These are phyloP conservation scores for Pherbina coryleti DNA, from an alignment of 2,888 invertebrate species.

Conservation along the genomic window DNA sequence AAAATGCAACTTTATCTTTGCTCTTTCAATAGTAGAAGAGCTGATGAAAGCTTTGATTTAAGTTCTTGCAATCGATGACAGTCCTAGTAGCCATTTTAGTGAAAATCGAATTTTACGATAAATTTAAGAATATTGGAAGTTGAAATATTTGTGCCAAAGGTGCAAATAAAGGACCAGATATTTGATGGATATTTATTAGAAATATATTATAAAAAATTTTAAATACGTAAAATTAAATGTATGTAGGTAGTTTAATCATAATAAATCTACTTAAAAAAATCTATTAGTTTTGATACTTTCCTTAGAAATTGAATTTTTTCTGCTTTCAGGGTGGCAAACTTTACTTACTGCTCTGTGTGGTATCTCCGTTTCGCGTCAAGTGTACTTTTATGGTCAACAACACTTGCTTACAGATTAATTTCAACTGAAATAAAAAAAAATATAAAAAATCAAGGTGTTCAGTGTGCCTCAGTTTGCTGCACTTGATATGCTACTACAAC, in stretches of 20 bases:
- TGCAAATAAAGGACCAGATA: background rate
- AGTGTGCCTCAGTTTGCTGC: background rate
- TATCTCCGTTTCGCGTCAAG: slow-evolving; percentile 19
- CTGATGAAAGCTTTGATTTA: background rate
- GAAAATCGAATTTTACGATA: no score
- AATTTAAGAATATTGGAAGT: no score
- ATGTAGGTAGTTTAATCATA: no score
- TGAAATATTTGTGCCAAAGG: background rate
- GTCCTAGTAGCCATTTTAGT: background rate
- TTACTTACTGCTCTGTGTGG: background rate
- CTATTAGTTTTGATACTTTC: no score
- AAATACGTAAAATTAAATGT: no score
- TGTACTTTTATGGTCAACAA: slow-evolving; percentile 14
- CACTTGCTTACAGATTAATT: slow-evolving; percentile 25
- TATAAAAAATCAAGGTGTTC: slow-evolving; percentile 8
- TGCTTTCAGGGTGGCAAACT: background rate
- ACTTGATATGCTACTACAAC: slow-evolving; percentile 19
- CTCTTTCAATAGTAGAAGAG: background rate
- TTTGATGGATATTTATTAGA: no score
- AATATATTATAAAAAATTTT: no score
- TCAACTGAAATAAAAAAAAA: slow-evolving; percentile 8
- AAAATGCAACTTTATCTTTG: slow-evolving; percentile 17
- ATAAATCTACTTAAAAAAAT: no score
- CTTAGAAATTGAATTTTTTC: no score
- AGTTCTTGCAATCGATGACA: no score